Evolutionary conservation across 2,888 invertebrate species (phyloP).

Genomic region (Rhagonycha lutea): DNA sequence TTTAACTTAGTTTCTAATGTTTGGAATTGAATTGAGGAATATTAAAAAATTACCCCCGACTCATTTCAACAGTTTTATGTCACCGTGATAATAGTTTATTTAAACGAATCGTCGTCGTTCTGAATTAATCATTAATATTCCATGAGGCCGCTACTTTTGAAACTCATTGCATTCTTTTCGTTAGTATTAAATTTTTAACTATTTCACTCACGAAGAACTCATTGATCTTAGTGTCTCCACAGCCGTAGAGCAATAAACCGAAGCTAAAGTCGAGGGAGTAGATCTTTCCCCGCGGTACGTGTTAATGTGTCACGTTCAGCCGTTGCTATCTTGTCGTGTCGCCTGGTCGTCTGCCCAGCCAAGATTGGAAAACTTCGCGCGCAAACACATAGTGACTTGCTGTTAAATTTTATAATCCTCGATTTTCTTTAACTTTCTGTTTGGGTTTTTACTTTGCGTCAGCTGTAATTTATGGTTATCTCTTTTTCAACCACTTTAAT

Average conservation of each 20-base stretch:
- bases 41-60: conserved; percentile 7
- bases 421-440: conserved; percentile 10
- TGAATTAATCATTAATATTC: conserved; percentile 31
- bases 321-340: conserved; percentile 45
- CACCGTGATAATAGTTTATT: background rate
- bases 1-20: conserved; percentile 39
- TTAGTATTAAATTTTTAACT: conserved; percentile 49
- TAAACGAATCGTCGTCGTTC: conserved; percentile 7
- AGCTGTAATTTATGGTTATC: background rate
- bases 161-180: conserved; percentile 34
- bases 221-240: conserved; percentile 45
- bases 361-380: conserved; percentile 52
- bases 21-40: conserved; percentile 36
- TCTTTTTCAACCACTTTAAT: background rate
- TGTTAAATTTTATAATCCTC: conserved; percentile 20
- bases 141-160: conserved; percentile 24
- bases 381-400: conserved; percentile 34
- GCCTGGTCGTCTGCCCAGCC: conserved; percentile 41
- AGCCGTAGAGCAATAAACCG: conserved; percentile 38
- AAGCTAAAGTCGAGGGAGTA: conserved; percentile 24
- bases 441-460: background rate
- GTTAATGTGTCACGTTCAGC: conserved; percentile 55
- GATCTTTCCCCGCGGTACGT: conserved; percentile 42
- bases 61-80: background rate
- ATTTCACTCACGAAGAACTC: conserved; percentile 48